These are phyloP conservation scores for Pogonocherus hispidulus DNA, from an alignment of 2,888 invertebrate genomes.

Conservation along the genomic window DNA sequence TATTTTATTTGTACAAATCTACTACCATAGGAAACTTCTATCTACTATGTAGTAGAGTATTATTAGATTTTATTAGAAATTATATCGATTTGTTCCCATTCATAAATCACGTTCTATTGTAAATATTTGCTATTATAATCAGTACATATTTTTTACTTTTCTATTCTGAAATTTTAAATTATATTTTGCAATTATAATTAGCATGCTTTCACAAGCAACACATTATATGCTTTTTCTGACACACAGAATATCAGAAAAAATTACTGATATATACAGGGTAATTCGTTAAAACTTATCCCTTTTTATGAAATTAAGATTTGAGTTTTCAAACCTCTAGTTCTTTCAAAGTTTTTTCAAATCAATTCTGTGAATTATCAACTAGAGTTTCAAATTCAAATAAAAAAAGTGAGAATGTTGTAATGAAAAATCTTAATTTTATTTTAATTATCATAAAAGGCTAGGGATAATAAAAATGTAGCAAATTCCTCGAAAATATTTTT, in stretches of 20 bases:
- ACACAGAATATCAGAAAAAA: slow-evolving; percentile 25
- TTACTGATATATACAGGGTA: slow-evolving; percentile 14
- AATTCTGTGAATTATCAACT: too few species aligned
- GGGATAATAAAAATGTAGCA: too few species aligned
- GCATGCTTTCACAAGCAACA: not conserved
- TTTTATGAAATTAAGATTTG: too few species aligned
- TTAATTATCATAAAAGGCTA: too few species aligned
- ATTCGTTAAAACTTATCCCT: too few species aligned
- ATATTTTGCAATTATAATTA: slow-evolving; percentile 1
- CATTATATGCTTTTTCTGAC: slow-evolving; percentile 28
- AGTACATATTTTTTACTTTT: not conserved
- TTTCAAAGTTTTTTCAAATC: too few species aligned
- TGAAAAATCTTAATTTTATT: too few species aligned
- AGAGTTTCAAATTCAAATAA: too few species aligned
- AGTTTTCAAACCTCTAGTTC: too few species aligned
- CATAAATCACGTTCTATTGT: not conserved
- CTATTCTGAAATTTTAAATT: not conserved
- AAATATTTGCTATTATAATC: not conserved
- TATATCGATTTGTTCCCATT: not conserved
- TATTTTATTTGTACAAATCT: not conserved
- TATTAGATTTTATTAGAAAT: not conserved
- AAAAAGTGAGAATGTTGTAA: too few species aligned
- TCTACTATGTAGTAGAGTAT: not conserved
- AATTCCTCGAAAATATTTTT: too few species aligned
- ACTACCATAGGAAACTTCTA: slow-evolving; percentile 4